Base-by-base conservation (phyloP, 2,797 vertebrate species). In the Muscicapa comitata region DNA sequence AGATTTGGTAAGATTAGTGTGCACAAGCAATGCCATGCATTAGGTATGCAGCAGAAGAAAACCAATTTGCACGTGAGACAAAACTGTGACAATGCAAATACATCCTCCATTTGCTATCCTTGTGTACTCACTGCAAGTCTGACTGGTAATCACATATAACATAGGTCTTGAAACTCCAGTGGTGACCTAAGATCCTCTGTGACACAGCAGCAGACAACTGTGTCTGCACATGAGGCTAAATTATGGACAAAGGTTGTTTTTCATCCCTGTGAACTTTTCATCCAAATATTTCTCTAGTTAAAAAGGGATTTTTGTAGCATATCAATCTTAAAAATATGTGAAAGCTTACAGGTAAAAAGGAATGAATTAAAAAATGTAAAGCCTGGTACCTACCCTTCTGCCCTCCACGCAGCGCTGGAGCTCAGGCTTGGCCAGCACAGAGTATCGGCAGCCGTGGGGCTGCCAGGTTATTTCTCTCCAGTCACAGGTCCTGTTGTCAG, bases 401-500 rank as follows among this genome's bases (percentile, higher is more conserved):
- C 97, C 98, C 75, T 74, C 95, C 97, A 99, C 57, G 67, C 99
- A 99, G 62, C 95, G 97, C 96, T 99, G 99, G 73, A 99, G 98
- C 62, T 98, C 97, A 2, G 94, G 91, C 57, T 97, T 98, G 33
- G 97, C 92, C 67, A 99, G 93, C 58, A 98, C 25, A 0, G 97
- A 96, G n/a, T 99, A 96, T 7, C 78, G 98, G 97, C 99, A 99
- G 88, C 96, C 92, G 0, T 98, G 98, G 10, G 99, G 99, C 94
- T 98, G 98, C 99, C 99, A 99, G 3, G 97, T 97, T 95, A 99
- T 98, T 97, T 98, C 98, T 96, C 99, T 98, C 99, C 99, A 99
- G 96, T 99, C 99, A 65, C 99, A 99, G 9, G 99, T 99, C 92
- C 99, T 98, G 97, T 99, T 99, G 97, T 99, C 99, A 37, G 98